Evolutionary conservation across 2,113 vertebrate species (phyloP), one percentile per base, ranked within the genome.

Genomic region (Oncorhynchus tshawytscha): DNA sequence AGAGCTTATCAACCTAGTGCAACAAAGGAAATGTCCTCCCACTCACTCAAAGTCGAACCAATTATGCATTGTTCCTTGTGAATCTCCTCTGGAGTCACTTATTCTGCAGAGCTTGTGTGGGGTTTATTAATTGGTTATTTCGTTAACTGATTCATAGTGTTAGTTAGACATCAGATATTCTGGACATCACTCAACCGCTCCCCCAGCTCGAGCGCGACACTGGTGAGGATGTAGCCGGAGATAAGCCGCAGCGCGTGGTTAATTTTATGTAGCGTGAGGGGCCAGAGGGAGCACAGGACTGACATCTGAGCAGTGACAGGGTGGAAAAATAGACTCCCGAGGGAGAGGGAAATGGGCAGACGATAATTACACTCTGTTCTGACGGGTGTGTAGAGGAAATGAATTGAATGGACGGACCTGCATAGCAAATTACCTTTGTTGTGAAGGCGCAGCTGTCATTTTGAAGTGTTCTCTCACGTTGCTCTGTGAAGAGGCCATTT

Each of bases 331-430:
- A 27, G 69, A 49, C 77, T 86, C 84, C 82, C 0, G 45, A 88
- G 82, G 84, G 85, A 7, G 65, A 7, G 2, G 22, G 59, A 72
- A 68, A 82, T 74, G 73, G 76, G 67, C 71, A 65, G 16, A 15
- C 3, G 77, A 76, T 86, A 89, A 90, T 87, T 91, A 81, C 78
- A 77, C 81, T 85, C 67, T 71, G 81, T 73, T 79, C 82, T 86
- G 81, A 70, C 71, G 83, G 78, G 78, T 76, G 62, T n/a, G 34
- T 79, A 81, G 66, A 4, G 59, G 70, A 57, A 71, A 83, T 72
- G 11, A 71, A 83, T 88, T 82, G 71, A 72, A 87, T 86, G 81
- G 73, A 85, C 79, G 72, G 71, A 75, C 77, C 45, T 76, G 79
- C 84, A 86, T 87, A 77, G 49, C 68, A 87, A 82, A 90, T 83